Base-by-base conservation (phyloP, 2,113 vertebrate species). In the Psittacara wagleri region DNA sequence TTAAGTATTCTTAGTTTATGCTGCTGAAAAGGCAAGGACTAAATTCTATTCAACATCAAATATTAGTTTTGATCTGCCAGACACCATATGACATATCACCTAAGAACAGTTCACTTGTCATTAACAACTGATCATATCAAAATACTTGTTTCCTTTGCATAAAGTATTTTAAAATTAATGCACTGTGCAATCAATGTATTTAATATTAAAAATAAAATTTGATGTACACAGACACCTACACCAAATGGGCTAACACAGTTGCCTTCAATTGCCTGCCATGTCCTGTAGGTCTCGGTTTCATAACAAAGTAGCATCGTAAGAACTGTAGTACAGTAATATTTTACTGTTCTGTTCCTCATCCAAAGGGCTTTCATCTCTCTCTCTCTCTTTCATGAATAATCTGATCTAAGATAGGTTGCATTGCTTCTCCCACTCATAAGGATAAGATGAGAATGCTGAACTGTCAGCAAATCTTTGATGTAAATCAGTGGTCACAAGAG, bases 391-490 rank as follows among this genome's bases (percentile, higher is more conserved):
- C 82, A 88, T 55, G 37, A 97, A 83, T 97, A 97, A 96, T 95
- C 70, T 92, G 78, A 96, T 93, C 79, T 93, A 95, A 96, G 64
- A 52, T 97, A 94, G 46, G 64, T 62, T 66, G 66, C 73, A 96
- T 96, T 96, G 96, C 57, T 88, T 97, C 61, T 96, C 76, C 33
- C n/a, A 94, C 44, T 90, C 67, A 51, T 85, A 94, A 94, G 49
- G 73, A 91, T 82, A 94, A 90, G 25, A 37, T 88, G 35, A 97
- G 88, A 97, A 95, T 85, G 70, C 39, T 94, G 91, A 97, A 90
- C 75, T 94, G 82, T 91, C 95, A 96, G 79, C 49, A 97, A 92
- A 96, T 87, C 89, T 97, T 97, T 97, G 64, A 94, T 97, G 82
- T 93, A 97, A 95, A 97, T 96, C 79, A 91, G 19, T 82, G 66